A percentile compares a stretch with the other conserved stretches of the same genome.
Conservation (phyloP, 2,113 vertebrate species). For the Sphaerodactylus townsendi region DNA sequence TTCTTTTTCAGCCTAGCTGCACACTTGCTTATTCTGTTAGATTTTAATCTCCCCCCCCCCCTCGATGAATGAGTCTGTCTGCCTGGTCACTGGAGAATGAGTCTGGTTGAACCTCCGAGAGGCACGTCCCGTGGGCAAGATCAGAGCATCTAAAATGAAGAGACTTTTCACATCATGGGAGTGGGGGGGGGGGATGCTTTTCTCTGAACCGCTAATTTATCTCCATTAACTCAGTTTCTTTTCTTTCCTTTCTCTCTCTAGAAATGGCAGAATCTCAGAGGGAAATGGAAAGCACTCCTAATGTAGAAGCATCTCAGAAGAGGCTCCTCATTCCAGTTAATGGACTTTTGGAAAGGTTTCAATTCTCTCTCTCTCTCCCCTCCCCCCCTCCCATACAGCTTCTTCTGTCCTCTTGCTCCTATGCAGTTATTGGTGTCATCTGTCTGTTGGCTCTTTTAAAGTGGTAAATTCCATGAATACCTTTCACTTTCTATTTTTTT, state of each 20-base stretch:
- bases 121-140: background rate
- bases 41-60: background rate
- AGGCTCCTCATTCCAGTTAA: slow-evolving; percentile 64
- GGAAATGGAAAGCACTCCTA: slow-evolving; percentile 72
- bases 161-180: slow-evolving; percentile 16
- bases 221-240: slow-evolving; percentile 32
- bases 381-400: slow-evolving; percentile 40
- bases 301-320: slow-evolving; percentile 70
- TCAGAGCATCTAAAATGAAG: slow-evolving; percentile 3
- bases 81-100: background rate
- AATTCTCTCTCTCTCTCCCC: slow-evolving; percentile 59
- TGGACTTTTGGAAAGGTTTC: slow-evolving; percentile 71
- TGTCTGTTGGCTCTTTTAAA: slow-evolving; percentile 33
- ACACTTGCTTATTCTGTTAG: background rate
- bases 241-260: slow-evolving; percentile 41
- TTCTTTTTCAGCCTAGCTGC: background rate
- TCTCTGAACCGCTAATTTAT: slow-evolving; percentile 12
- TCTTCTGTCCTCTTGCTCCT: slow-evolving; percentile 61
- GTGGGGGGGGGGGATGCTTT: slow-evolving; percentile 31
- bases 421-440: slow-evolving; percentile 57
- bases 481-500: background rate
- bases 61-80: background rate
- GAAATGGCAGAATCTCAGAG: slow-evolving; percentile 63
- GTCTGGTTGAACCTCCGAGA: background rate
- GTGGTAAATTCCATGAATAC: background rate